phyloP scores from a whole-genome alignment of 1,140 invertebrate species.

The Varroa destructor region DNA sequence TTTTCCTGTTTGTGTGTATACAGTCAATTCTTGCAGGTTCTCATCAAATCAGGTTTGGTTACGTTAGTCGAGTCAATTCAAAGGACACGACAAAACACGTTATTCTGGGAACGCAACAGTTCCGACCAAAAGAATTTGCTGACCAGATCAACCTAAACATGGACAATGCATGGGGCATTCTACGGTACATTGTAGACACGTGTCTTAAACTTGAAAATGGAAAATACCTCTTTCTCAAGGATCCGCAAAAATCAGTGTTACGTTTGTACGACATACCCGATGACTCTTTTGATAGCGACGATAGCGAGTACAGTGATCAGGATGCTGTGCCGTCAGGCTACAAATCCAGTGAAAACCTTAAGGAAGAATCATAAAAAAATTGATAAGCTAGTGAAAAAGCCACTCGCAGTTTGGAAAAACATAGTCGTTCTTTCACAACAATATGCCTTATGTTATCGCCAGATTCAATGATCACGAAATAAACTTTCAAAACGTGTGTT shows the following conservation, averaged over 20 bases:
- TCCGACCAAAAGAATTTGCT: slow-evolving; percentile 94
- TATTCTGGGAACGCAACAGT: slow-evolving; percentile 94
- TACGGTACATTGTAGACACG: slow-evolving; percentile 92
- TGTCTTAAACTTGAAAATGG: slow-evolving; percentile 96
- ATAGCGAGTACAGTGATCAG: slow-evolving; percentile 54
- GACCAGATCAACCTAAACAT: slow-evolving; percentile 97
- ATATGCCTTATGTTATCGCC: no score
- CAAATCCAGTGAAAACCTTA: no score
- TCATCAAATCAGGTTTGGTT: slow-evolving; percentile 93
- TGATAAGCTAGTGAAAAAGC: no score
- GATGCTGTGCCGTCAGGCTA: slow-evolving; percentile 41
- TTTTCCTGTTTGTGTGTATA: slow-evolving; percentile 24
- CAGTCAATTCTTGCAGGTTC: slow-evolving; percentile 78
- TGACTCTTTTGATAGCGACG: slow-evolving; percentile 92
- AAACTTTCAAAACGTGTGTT: no score
- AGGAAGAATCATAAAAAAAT: no score
- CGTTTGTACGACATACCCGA: slow-evolving; percentile 92
- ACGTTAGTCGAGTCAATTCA: slow-evolving; percentile 60
- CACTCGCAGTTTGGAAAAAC: no score
- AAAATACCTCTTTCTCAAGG: slow-evolving; percentile 94
- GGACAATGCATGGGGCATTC: slow-evolving; percentile 98
- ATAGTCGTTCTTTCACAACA: no score
- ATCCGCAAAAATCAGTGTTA: slow-evolving; percentile 95
- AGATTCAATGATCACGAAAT: no score
- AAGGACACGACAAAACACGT: slow-evolving; percentile 91